Evolutionary conservation across 2,888 invertebrate genomes (phyloP), one percentile per base, ranked within the genome.

Genomic region (Stenchaetothrips biformis): DNA sequence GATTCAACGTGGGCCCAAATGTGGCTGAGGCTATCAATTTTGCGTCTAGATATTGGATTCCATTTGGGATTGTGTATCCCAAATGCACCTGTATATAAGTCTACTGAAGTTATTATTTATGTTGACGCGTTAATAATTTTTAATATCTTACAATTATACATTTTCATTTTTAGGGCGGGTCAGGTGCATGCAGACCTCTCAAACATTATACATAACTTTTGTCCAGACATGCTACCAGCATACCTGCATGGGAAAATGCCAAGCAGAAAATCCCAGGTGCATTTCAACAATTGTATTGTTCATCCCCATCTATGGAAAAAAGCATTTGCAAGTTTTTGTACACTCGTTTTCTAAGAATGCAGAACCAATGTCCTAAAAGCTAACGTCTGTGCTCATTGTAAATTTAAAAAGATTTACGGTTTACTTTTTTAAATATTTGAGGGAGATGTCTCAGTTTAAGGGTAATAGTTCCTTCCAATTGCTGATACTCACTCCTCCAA

Each of bases 241-340:
- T 62, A 62, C n/a, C 62, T n/a, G 2, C 62, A 62, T n/a, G 8
- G 13, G n/a, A 62, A 62, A 62, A n/a, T 62, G 1, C 62, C 62
- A n/a, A n/a, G 18, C 18, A n/a, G 2, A n/a, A 62, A 16, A 11
- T 3, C 62, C 1, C 62, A 62, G 62, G 18, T n/a, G 1, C 18
- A 62, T 16, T 62, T 62, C 62, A n/a, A 62, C 62, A 62, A 62
- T 6, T 62, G 62, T n/a, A 62, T 62, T 62, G n/a, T 62, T n/a
- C 6, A n/a, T n/a, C 62, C 62, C 16, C n/a, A n/a, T 2, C 2
- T 62, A 2, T 62, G 62, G 62, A 62, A 11, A 6, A n/a, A 62
- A n/a, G 62, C 62, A n/a, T 62, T 62, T 7, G 62, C 13, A 62
- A 62, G 62, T 62, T 11, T n/a, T n/a, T 62, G 4, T n/a, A 7